Conservation (phyloP, 2,888 invertebrate genomes). For the Gastrophysa polygoni region DNA sequence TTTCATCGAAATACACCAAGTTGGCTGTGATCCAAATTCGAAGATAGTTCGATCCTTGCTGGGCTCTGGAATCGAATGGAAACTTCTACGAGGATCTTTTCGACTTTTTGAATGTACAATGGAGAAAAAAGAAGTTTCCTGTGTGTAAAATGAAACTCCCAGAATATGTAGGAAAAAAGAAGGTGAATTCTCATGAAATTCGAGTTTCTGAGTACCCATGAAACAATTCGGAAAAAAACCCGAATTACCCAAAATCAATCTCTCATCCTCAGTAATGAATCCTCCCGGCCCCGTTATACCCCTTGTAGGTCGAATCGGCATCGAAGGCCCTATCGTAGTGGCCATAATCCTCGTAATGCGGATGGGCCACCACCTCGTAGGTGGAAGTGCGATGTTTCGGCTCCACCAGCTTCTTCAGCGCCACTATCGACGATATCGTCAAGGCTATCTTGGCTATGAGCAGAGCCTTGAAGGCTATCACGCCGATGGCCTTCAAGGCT, state of each 20-base stretch:
- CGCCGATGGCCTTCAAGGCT: slow-evolving; percentile 76
- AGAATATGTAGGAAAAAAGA: no score
- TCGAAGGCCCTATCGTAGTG: slow-evolving; percentile 69
- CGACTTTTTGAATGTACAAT: no score
- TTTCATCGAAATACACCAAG: no score
- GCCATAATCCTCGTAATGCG: slow-evolving; percentile 64
- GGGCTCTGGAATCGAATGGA: no score
- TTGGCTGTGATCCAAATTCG: no score
- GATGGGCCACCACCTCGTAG: slow-evolving; percentile 72
- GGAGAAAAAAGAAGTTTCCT: no score
- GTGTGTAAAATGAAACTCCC: no score
- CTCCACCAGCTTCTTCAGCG: slow-evolving; percentile 74
- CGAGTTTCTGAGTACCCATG: no score
- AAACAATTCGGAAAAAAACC: no score
- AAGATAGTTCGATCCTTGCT: no score
- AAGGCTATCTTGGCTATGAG: slow-evolving; percentile 84
- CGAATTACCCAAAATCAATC: neutral
- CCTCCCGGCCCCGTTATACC: slow-evolving; percentile 35
- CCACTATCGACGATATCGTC: slow-evolving; percentile 75
- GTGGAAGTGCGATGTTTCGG: slow-evolving; percentile 72
- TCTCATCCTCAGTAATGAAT: neutral
- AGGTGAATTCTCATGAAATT: no score
- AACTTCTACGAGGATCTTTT: no score
- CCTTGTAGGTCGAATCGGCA: slow-evolving; percentile 75
- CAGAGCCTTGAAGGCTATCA: slow-evolving; percentile 84